Evolutionary conservation across 2,113 vertebrate genomes (phyloP).

Genomic region (Erythrolamprus reginae): DNA sequence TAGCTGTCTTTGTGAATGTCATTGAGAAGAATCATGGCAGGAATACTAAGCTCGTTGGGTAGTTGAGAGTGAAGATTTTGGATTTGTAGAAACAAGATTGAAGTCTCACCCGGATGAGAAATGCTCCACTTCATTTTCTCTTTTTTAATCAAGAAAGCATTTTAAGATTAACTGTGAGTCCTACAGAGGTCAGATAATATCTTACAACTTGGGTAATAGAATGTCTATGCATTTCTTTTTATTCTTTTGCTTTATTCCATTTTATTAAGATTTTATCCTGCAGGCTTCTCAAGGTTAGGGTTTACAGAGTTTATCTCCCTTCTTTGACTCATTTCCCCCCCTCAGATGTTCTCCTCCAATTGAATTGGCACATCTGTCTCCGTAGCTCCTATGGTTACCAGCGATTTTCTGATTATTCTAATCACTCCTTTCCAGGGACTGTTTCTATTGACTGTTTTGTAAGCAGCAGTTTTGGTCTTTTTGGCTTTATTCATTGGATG

Average conservation of each 20-base stretch:
- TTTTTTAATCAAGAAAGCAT: constrained; percentile 18
- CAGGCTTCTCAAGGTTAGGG: neutral
- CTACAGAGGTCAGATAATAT: neutral
- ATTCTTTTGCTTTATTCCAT: neutral
- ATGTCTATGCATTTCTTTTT: neutral
- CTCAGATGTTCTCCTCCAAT: neutral
- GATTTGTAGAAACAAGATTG: neutral
- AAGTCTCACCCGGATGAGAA: neutral
- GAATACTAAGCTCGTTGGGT: neutral
- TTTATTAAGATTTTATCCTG: constrained; percentile 9
- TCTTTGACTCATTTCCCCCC: neutral
- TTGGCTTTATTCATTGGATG: constrained; percentile 45
- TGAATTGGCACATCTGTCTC: neutral
- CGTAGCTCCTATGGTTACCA: neutral
- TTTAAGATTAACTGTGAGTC: constrained; percentile 14
- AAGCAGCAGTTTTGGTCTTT: constrained; percentile 30
- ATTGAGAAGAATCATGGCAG: neutral
- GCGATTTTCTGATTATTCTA: neutral
- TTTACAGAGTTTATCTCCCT: neutral
- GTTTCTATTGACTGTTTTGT: neutral
- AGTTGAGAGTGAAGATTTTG: neutral
- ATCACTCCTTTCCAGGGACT: neutral
- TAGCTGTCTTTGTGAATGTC: neutral
- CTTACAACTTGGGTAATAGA: neutral
- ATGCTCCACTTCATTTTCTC: neutral